These are phyloP conservation scores for Rhagologus leucostigma DNA, from an alignment of 2,113 vertebrate species.

Conservation along the genomic window DNA sequence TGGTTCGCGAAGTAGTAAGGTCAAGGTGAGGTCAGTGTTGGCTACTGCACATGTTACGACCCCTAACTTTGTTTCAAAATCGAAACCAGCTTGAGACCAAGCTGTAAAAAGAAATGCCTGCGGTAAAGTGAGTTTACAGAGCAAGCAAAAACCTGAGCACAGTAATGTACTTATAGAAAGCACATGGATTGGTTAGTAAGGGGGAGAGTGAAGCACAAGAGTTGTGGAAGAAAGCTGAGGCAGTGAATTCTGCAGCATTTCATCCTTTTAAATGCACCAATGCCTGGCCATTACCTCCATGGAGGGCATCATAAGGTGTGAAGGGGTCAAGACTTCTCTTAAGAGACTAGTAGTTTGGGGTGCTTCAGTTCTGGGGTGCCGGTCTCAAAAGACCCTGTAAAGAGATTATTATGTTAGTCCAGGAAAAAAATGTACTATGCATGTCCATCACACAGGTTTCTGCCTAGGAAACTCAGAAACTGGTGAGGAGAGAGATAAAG, in stretches of 20 bases:
- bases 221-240: neutral
- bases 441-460: neutral
- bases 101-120: slow-evolving; percentile 23
- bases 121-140: slow-evolving; percentile 8
- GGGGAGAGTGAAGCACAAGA: neutral
- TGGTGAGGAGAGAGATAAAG: neutral
- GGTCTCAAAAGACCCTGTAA: neutral
- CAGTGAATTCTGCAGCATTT: neutral
- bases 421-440: neutral
- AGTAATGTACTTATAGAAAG: slow-evolving; percentile 52
- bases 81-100: neutral
- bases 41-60: neutral
- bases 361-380: neutral
- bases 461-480: neutral
- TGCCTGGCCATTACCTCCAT: neutral
- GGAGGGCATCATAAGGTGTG: neutral
- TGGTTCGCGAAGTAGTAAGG: neutral
- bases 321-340: neutral
- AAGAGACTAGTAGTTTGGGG: neutral
- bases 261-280: neutral
- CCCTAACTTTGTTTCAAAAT: slow-evolving; percentile 1
- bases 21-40: slow-evolving; percentile 14
- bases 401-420: neutral
- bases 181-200: neutral
- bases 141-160: neutral